Evolutionary conservation across 2,113 vertebrate genomes (phyloP), one percentile per base, ranked within the genome.

Genomic region (Anoplopoma fimbria): DNA sequence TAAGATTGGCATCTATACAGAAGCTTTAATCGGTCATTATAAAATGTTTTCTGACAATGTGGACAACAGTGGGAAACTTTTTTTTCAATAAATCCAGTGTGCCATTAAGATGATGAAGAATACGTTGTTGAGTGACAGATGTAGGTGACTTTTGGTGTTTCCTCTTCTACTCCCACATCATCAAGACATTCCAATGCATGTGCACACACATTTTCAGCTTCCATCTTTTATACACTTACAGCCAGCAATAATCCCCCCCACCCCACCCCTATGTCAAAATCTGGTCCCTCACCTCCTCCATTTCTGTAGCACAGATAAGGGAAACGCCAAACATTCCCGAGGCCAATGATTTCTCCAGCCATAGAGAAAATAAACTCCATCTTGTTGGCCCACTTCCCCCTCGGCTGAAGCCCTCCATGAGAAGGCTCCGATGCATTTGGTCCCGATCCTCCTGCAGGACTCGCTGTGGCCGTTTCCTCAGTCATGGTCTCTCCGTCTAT

Each of bases 291-390:
- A 97, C 97, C 97, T 49, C 96, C 97, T 23, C 97, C 97, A 0
- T 97, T 96, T 75, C 89, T 97, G 93, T 94, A 99, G 95, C 97
- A 99, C 83, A 99, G 94, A 92, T 97, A 99, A 0, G 98, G 98
- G 74, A 99, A 99, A 31, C 96, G 95, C 97, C 96, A 97, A 74
- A 99, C 94, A 0, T 97, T 98, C 40, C 96, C 97, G 45, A 99
- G 91, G 25, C 97, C 97, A n/a, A 98, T 96, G 88, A 99, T 97
- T 88, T 96, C 96, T 15, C 97, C 98, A 0, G 96, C 96, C 95
- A 98, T 96, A 14, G 97, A 97, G 21, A 99, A 88, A 40, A 98
- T 61, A 75, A 97, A 99, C 76, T 99, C 97, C 78, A 89, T 93
- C 79, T 98, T 99, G 92, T 94, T 98, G 55, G 88, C 93, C 98